A percentile compares a stretch with the other conserved stretches of the same genome.
phyloP scores from a whole-genome alignment of 2,797 vertebrate species.

The Centropyge bicolor region DNA sequence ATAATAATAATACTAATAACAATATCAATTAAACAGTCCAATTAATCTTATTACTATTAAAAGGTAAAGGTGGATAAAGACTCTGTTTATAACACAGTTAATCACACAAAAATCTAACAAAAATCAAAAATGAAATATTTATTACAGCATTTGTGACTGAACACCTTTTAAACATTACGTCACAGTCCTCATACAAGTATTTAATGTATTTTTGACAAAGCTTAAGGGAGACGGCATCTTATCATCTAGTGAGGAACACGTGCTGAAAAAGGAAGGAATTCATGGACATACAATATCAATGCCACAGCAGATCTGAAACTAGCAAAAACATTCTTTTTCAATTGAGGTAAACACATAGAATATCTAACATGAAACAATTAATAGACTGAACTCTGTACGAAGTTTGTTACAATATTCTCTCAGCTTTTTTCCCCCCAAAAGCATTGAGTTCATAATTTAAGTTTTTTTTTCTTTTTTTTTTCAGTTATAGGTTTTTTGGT shows the following conservation, averaged over 20 bases:
- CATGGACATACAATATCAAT: constrained; percentile 99
- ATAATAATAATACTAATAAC: constrained; percentile 41
- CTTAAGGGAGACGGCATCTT: constrained; percentile 99
- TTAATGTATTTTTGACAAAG: constrained; percentile 99
- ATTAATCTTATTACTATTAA: constrained; percentile 28
- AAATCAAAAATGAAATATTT: constrained; percentile 99
- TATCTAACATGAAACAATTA: constrained; percentile 99
- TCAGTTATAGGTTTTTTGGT: constrained; percentile 88
- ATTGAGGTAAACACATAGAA: constrained; percentile 99
- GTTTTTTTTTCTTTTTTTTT: constrained; percentile 84
- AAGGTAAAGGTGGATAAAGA: constrained; percentile 35
- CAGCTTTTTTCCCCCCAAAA: constrained; percentile 89
- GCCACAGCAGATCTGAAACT: constrained; percentile 99
- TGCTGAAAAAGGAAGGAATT: constrained; percentile 99
- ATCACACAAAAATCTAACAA: constrained; percentile 97
- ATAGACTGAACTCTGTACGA: constrained; percentile 99
- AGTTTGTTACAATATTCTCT: constrained; percentile 99
- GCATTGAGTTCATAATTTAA: constrained; percentile 98
- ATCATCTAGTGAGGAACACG: constrained; percentile 99
- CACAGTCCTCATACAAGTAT: constrained; percentile 99
- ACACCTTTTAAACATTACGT: constrained; percentile 99
- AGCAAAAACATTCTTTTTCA: constrained; percentile 99
- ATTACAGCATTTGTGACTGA: constrained; percentile 99
- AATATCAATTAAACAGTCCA: constrained; percentile 24
- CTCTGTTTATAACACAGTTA: constrained; percentile 73